Evolutionary conservation across 2,888 invertebrate genomes (phyloP), one percentile per base, ranked within the genome.

Genomic region (Cenopis cana): DNA sequence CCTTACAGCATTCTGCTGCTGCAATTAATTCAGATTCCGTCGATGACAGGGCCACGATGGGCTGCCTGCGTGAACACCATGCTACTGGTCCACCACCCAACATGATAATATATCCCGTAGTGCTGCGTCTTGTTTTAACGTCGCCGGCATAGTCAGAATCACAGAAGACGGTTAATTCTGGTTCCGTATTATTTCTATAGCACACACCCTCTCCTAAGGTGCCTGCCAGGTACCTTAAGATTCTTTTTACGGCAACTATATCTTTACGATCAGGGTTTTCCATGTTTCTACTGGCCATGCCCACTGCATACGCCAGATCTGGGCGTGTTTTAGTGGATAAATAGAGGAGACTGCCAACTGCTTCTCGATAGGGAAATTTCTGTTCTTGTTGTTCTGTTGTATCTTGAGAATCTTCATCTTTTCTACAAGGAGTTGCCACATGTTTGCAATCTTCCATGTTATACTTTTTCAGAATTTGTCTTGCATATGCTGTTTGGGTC

Each of bases 101-200:
- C 62, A 68, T 57, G 10, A 72, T 57, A 18, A 52, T 52, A 20
- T 52, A 54, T 10, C 54, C 54, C 18, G 54, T 54, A 54, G 54
- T 54, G 24, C 54, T 54, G 6, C 61, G 69, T 64, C 74, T 65
- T 10, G 65, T 54, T 55, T 56, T 20, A 38, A 38, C 20, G 33
- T 74, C 74, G 17, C 65, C 65, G 17, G 69, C 72, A 52, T 17
- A 50, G n/a, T 50, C 29, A 8, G 29, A 72, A 50, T 74, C 69
- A 55, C 18, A 20, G 52, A 20, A 52, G 10, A 20, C 52, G 14
- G 14, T 9, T 14, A 14, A 55, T 52, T 52, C 52, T 52, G 20
- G 20, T 20, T 20, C 12, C 3, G 2, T 20, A 12, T 52, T 24
- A 5, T 20, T 20, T 11, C 24, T 24, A 52, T 52, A 52, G 52